Evolutionary conservation across 1,140 invertebrate species (phyloP).

Genomic region (Drosophila erecta): DNA sequence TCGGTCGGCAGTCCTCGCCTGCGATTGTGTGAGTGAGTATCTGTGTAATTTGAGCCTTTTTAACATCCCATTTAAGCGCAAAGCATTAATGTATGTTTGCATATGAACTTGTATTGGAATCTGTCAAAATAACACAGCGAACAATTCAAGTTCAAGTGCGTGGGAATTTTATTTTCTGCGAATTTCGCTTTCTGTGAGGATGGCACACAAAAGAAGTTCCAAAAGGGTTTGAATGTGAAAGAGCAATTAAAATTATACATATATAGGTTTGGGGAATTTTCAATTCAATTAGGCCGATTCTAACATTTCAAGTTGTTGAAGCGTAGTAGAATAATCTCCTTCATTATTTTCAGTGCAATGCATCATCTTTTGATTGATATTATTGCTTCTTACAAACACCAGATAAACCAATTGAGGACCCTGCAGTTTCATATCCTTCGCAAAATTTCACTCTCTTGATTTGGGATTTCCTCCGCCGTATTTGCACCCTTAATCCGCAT

Average conservation of each 20-base stretch:
- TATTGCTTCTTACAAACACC: neutral
- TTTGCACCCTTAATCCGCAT: slow-evolving; percentile 26
- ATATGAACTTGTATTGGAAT: slow-evolving; percentile 31
- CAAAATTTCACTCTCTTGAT: neutral
- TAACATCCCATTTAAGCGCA: slow-evolving; percentile 26
- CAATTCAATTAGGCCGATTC: neutral
- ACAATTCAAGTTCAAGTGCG: slow-evolving; percentile 79
- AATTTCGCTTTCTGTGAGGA: slow-evolving; percentile 34
- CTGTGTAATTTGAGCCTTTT: slow-evolving; percentile 71
- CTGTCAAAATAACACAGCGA: slow-evolving; percentile 63
- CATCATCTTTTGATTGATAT: neutral
- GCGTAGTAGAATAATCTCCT: too few relatives aligned
- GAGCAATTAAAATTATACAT: neutral
- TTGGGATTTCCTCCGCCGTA: neutral
- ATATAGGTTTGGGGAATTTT: neutral
- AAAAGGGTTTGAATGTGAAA: neutral
- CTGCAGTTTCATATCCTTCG: neutral
- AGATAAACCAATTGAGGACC: neutral
- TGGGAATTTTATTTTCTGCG: slow-evolving; percentile 71
- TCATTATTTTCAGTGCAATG: too few relatives aligned
- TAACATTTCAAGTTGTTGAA: too few relatives aligned
- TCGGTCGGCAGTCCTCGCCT: neutral
- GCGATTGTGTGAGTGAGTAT: slow-evolving; percentile 33
- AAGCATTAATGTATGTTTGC: slow-evolving; percentile 15
- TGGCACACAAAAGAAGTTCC: neutral